A percentile compares a stretch with the other conserved stretches of the same genome.
phyloP scores from a whole-genome alignment of 2,888 invertebrate species.

The Fissipunctia ypsillon region DNA sequence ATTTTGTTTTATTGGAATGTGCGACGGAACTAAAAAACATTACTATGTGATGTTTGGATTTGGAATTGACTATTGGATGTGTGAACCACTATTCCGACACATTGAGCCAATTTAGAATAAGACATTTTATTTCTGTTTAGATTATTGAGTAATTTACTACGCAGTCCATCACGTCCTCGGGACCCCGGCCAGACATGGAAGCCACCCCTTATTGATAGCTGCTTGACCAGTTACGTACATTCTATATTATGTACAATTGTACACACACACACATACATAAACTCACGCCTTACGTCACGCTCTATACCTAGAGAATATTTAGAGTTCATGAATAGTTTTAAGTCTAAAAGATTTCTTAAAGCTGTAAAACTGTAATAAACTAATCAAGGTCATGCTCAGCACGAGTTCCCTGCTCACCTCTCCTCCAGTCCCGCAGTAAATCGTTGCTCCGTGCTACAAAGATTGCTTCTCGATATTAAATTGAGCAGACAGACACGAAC shows the following conservation, averaged over 20 bases:
- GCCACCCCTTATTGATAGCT: background rate
- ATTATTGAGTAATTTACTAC: background rate
- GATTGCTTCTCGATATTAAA: constrained; percentile 38
- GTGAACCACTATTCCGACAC: background rate
- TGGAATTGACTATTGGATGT: background rate
- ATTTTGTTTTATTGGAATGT: constrained; percentile 36
- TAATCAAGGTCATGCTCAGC: background rate
- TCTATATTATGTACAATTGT: too few species aligned
- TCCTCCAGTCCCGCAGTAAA: background rate
- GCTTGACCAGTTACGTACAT: too few species aligned
- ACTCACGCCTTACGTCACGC: too few species aligned
- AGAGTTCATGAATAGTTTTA: background rate
- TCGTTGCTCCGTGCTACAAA: background rate
- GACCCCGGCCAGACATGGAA: background rate
- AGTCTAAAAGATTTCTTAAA: background rate
- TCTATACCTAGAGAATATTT: background rate
- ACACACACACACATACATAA: too few species aligned
- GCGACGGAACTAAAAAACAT: background rate
- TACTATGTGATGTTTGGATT: background rate
- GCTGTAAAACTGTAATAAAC: background rate
- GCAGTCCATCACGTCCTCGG: background rate
- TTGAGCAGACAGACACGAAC: constrained; percentile 13
- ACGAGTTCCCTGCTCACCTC: background rate
- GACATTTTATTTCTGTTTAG: too few species aligned
- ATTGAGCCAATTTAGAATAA: background rate